Evolutionary conservation across 2,113 vertebrate genomes (phyloP).

Genomic region (Merops nubicus): DNA sequence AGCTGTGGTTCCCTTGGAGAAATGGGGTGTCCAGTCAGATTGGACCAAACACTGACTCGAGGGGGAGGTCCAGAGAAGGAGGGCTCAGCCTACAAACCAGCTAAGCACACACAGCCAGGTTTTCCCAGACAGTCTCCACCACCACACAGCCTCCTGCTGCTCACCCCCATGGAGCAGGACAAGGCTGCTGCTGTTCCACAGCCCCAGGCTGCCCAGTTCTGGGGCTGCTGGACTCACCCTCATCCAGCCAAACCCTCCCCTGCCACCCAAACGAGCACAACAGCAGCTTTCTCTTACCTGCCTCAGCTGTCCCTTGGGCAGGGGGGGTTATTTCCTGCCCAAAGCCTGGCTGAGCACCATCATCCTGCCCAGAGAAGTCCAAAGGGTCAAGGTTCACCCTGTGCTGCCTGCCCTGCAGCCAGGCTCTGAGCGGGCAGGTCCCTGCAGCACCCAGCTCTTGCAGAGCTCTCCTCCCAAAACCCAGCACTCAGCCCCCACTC

Average conservation of each 20-base stretch:
- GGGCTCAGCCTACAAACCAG: not conserved
- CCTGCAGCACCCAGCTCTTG: not conserved
- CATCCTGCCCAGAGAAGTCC: not conserved
- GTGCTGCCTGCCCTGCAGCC: not conserved
- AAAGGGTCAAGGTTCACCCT: not conserved
- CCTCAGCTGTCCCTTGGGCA: not conserved
- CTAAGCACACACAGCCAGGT: not conserved
- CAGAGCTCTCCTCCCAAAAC: not conserved
- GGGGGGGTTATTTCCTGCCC: too few relatives aligned
- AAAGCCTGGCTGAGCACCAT: not conserved
- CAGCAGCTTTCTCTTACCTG: not conserved
- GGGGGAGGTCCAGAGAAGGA: not conserved
- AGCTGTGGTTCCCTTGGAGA: not conserved
- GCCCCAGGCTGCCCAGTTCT: not conserved
- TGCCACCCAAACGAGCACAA: not conserved
- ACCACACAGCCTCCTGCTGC: not conserved
- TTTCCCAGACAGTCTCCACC: not conserved
- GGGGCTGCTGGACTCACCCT: not conserved
- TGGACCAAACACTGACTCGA: not conserved
- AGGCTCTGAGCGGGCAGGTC: not conserved
- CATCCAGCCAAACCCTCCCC: not conserved
- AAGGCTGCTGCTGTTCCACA: not conserved
- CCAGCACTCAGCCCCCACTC: not conserved
- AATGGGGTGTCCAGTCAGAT: not conserved
- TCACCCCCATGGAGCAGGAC: not conserved